Conservation (phyloP, 2,797 vertebrate species). For the Dicrostonyx torquatus region DNA sequence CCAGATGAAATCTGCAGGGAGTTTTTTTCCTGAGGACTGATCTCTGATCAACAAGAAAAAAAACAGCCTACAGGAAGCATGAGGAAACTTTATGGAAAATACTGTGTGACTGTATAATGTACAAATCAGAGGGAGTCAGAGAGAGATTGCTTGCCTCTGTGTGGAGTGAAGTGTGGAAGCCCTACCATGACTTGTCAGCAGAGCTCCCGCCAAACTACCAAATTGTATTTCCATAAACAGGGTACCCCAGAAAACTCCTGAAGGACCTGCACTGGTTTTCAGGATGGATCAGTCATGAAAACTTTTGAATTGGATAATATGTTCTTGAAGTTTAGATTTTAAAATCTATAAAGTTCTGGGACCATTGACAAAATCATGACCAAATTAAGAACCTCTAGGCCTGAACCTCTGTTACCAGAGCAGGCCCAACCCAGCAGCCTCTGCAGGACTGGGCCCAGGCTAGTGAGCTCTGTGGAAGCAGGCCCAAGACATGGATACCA, state of each 20-base stretch:
- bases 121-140: neutral
- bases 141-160: neutral
- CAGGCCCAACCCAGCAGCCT: too few relatives aligned
- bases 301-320: neutral
- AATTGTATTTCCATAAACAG: neutral
- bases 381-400: neutral
- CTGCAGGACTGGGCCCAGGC: too few relatives aligned
- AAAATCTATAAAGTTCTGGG: neutral
- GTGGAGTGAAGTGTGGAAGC: neutral
- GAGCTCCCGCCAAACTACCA: neutral
- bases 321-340: constrained; percentile 21
- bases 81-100: constrained; percentile 26
- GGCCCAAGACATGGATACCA: too few relatives aligned
- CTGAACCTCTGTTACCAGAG: neutral
- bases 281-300: neutral
- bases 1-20: constrained; percentile 43
- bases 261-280: neutral
- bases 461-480: too few relatives aligned
- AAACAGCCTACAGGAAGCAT: too few relatives aligned
- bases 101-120: neutral
- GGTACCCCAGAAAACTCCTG: neutral
- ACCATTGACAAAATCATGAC: neutral
- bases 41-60: too few relatives aligned
- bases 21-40: neutral
- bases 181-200: neutral